A percentile compares a stretch with the other conserved stretches of the same genome.
phyloP scores from a whole-genome alignment of 2,113 vertebrate species.

The Lamprologus sp. region DNA sequence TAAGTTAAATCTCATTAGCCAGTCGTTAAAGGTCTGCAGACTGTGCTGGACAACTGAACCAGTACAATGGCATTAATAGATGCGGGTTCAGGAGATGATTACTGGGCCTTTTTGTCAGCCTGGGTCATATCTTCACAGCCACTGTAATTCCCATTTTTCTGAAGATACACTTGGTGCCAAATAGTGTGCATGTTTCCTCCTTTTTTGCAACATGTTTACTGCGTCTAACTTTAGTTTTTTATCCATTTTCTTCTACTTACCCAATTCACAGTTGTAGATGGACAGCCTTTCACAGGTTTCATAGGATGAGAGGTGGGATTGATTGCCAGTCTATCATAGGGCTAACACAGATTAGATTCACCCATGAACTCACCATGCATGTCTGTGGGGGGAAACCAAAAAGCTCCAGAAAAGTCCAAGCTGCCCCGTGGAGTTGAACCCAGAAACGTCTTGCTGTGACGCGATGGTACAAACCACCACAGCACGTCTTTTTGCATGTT shows the following conservation, averaged over 20 bases:
- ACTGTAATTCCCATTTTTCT: not conserved
- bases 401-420: not conserved
- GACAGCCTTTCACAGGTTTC: not conserved
- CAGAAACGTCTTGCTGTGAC: not conserved
- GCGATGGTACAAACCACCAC: not conserved
- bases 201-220: not conserved
- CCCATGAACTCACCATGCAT: not conserved
- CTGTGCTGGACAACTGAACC: not conserved
- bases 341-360: not conserved
- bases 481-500: not conserved
- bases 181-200: not conserved
- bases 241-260: not conserved
- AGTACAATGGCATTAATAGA: rapidly evolving
- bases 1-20: not conserved
- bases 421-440: not conserved
- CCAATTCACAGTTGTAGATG: not conserved
- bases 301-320: not conserved
- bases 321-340: not conserved
- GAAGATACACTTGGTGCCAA: not conserved
- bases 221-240: not conserved
- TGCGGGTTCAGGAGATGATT: rapidly evolving
- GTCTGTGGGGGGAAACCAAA: not conserved
- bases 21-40: not conserved
- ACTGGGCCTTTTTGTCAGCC: not conserved
- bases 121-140: not conserved